Conservation (phyloP, 2,113 vertebrate species). For the Cololabis saira region DNA sequence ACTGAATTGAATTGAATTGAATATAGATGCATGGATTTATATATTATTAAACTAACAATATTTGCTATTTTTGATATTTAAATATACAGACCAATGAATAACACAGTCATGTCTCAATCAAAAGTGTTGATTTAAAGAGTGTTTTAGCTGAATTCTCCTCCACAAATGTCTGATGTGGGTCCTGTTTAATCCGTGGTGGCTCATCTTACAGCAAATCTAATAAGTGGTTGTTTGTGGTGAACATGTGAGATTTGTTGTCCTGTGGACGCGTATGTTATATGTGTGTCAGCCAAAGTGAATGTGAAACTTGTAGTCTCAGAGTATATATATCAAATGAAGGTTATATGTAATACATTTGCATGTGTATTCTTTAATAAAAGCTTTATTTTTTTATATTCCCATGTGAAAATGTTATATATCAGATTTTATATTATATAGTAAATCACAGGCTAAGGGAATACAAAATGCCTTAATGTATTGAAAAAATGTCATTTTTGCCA, state of each 20-base stretch:
- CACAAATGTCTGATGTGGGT: background rate
- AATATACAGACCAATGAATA: background rate
- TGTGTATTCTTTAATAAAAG: slow-evolving; percentile 39
- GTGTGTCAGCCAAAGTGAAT: slow-evolving; percentile 41
- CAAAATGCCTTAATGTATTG: slow-evolving; percentile 55
- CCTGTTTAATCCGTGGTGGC: background rate
- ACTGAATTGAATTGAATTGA: no score
- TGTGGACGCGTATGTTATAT: background rate
- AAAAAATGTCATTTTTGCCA: slow-evolving; percentile 12
- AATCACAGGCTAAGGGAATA: background rate
- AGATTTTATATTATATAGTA: background rate
- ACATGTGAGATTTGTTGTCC: slow-evolving; percentile 23
- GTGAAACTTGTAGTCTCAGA: slow-evolving; percentile 3
- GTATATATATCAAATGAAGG: slow-evolving; percentile 10
- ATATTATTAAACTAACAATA: slow-evolving; percentile 6
- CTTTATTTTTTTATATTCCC: slow-evolving; percentile 54
- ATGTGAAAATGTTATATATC: slow-evolving; percentile 9
- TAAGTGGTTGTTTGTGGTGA: background rate
- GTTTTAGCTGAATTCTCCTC: background rate
- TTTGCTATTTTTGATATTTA: slow-evolving; percentile 53
- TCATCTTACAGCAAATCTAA: slow-evolving; percentile 2
- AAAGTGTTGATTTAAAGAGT: slow-evolving; percentile 11
- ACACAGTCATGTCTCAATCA: slow-evolving; percentile 1
- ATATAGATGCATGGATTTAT: slow-evolving; percentile 38
- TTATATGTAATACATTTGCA: slow-evolving; percentile 18